Conservation (phyloP, 23 tunicate genomes). For the Botrylloides violaceus region DNA sequence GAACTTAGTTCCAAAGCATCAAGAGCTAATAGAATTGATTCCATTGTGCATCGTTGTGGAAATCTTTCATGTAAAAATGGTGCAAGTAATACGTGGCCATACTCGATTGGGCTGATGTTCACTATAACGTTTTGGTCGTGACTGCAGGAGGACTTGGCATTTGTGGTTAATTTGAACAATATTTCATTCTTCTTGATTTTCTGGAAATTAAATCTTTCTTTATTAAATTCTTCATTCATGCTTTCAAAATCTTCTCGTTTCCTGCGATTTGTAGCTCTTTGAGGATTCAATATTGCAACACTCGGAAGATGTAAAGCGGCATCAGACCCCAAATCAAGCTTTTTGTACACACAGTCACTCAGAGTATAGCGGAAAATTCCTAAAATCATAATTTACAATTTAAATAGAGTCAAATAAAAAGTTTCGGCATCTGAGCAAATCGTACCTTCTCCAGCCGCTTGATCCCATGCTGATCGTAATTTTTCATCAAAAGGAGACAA, state of each 20-base stretch:
- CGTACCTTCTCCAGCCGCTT: conserved; percentile 8
- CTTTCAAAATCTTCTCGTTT: conserved; percentile 40
- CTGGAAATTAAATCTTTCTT: conserved; percentile 72
- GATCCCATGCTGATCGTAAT: conserved; percentile 11
- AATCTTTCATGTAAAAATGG: conserved; percentile 31
- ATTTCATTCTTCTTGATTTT: conserved; percentile 66
- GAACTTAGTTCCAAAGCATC: conserved; percentile 71
- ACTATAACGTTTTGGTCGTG: conserved; percentile 25
- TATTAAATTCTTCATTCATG: conserved; percentile 59
- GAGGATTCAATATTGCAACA: conserved; percentile 73
- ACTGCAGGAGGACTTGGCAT: background rate
- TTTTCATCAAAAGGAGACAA: conserved; percentile 3
- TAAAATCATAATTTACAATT: conserved; percentile 9
- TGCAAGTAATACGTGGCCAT: conserved; percentile 63
- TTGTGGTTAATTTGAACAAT: conserved; percentile 14
- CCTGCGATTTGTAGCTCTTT: conserved; percentile 72
- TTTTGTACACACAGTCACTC: conserved; percentile 48
- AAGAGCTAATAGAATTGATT: conserved; percentile 52
- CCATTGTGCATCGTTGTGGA: conserved; percentile 57
- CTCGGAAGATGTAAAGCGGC: conserved; percentile 17
- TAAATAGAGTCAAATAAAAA: no score
- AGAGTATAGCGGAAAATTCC: conserved; percentile 70
- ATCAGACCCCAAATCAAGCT: conserved; percentile 1
- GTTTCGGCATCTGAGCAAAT: background rate
- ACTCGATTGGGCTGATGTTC: conserved; percentile 84